phyloP scores from a whole-genome alignment of 2,113 vertebrate species.

The Callopanchax toddi region DNA sequence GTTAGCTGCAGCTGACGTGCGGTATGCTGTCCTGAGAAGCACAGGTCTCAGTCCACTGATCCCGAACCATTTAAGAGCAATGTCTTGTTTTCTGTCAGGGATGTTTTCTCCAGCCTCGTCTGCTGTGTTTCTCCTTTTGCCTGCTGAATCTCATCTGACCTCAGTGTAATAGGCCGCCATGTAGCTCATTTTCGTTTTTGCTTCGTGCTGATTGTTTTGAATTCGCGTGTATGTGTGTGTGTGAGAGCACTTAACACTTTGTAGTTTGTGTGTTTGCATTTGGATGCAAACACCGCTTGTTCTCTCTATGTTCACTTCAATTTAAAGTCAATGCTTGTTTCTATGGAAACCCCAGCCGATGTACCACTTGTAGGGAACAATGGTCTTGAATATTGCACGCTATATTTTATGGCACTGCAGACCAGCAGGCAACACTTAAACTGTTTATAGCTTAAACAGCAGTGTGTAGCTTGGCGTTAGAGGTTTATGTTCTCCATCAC shows the following conservation, averaged over 20 bases:
- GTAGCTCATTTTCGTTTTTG: constrained; percentile 56
- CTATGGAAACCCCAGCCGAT: constrained; percentile 78
- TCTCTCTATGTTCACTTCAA: constrained; percentile 59
- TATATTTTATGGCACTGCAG: constrained; percentile 56
- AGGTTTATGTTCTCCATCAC: constrained; percentile 46
- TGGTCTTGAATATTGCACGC: constrained; percentile 65
- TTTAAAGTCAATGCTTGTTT: constrained; percentile 76
- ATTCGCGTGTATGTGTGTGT: constrained; percentile 28
- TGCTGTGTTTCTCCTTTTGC: constrained; percentile 44
- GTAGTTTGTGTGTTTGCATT: constrained; percentile 34
- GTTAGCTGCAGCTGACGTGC: constrained; percentile 47
- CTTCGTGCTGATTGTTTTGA: constrained; percentile 55
- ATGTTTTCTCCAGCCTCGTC: constrained; percentile 62
- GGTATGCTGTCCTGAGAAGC: constrained; percentile 47
- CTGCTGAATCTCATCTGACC: constrained; percentile 66
- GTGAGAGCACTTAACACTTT: constrained; percentile 33
- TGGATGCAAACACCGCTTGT: constrained; percentile 45
- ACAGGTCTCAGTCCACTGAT: constrained; percentile 76
- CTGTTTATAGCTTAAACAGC: constrained; percentile 36
- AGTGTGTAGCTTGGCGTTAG: constrained; percentile 11
- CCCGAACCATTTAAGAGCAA: constrained; percentile 72
- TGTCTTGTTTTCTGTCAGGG: constrained; percentile 75
- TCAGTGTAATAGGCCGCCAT: constrained; percentile 49
- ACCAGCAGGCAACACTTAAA: constrained; percentile 47
- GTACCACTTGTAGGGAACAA: constrained; percentile 64